Evolutionary conservation across 2,113 vertebrate species (phyloP).

Genomic region (Saccopteryx leptura): DNA sequence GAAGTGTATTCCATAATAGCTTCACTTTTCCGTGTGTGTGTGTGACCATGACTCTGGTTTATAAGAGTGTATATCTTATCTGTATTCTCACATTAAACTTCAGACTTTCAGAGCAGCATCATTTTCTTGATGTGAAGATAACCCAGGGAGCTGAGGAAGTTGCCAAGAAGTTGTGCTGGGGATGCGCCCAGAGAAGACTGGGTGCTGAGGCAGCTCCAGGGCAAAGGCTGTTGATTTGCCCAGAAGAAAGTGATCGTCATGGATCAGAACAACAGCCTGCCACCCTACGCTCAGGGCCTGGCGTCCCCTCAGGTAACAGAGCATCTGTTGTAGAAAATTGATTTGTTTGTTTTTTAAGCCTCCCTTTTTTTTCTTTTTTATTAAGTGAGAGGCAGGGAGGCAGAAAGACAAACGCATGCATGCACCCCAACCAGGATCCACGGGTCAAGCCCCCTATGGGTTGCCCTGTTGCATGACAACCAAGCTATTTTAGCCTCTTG

Average conservation of each 20-base stretch:
- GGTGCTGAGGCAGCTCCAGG: conserved; percentile 59
- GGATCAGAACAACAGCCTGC: conserved; percentile 98
- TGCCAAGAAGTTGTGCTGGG: conserved; percentile 69
- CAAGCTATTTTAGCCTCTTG: too few relatives aligned
- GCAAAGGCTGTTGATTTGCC: conserved; percentile 60
- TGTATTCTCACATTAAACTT: conserved; percentile 5
- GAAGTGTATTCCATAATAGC: neutral
- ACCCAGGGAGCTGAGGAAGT: conserved; percentile 46
- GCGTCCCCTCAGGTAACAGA: conserved; percentile 96
- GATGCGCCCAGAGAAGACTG: conserved; percentile 81
- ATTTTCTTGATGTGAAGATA: conserved; percentile 73
- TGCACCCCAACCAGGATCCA: too few relatives aligned
- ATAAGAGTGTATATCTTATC: neutral
- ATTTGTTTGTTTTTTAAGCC: neutral
- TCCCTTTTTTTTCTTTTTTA: too few relatives aligned
- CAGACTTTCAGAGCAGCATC: neutral
- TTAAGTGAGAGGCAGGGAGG: too few relatives aligned
- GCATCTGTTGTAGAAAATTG: neutral
- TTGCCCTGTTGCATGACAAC: too few relatives aligned
- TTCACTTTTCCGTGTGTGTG: neutral
- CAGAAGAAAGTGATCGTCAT: conserved; percentile 88
- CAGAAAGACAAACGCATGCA: too few relatives aligned
- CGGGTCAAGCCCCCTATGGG: too few relatives aligned
- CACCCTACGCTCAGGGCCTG: conserved; percentile 95
- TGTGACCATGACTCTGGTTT: neutral